Evolutionary conservation across 2,888 invertebrate genomes (phyloP).

Genomic region (Hirudinaria manillensis): DNA sequence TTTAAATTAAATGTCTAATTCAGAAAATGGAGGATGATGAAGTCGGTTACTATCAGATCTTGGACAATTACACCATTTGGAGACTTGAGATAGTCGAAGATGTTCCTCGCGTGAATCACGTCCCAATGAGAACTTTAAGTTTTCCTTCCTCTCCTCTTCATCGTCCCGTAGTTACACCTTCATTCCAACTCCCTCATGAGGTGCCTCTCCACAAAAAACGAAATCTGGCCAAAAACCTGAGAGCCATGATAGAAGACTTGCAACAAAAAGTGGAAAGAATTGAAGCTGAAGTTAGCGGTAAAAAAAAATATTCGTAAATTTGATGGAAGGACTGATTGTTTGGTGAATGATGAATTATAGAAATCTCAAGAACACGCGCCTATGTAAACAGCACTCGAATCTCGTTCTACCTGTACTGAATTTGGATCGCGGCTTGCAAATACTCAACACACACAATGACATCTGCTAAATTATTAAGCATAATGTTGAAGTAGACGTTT

Average conservation of each 20-base stretch:
- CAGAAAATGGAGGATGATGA: constrained; percentile 13
- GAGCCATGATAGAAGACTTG: constrained; percentile 30
- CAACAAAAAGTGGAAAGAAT: constrained; percentile 23
- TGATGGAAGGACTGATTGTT: not conserved
- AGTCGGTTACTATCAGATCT: constrained; percentile 30
- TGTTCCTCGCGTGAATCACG: not conserved
- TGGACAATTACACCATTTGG: constrained; percentile 35
- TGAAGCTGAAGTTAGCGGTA: constrained; percentile 30
- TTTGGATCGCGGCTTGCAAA: too few relatives aligned
- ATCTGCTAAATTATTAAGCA: too few relatives aligned
- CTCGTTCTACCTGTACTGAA: too few relatives aligned
- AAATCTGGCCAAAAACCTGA: constrained; percentile 29
- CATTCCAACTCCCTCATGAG: constrained; percentile 1
- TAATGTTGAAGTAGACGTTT: too few relatives aligned
- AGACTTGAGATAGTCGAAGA: constrained; percentile 26
- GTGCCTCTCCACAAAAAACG: constrained; percentile 30
- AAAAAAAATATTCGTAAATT: constrained; percentile 5
- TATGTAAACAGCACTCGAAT: too few relatives aligned
- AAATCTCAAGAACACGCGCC: too few relatives aligned
- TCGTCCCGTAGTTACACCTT: not conserved
- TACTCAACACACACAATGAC: too few relatives aligned
- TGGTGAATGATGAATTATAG: not conserved
- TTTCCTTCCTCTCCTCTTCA: constrained; percentile 2
- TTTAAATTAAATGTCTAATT: not conserved
- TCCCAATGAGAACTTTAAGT: not conserved